Conservation (phyloP, 2,113 vertebrate species). For the Plestiodon gilberti region DNA sequence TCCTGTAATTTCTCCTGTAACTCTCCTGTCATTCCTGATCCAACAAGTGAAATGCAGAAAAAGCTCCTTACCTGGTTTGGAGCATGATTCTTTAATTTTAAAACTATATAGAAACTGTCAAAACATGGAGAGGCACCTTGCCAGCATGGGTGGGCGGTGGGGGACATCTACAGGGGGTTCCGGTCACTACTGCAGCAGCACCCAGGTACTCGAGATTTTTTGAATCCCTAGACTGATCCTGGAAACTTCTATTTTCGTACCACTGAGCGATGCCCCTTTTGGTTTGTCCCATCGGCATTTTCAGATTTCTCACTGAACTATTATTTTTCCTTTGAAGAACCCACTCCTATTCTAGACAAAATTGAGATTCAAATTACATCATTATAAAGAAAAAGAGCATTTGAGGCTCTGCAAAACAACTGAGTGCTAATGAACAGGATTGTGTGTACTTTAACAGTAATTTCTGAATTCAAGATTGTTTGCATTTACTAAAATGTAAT, state of each 20-base stretch:
- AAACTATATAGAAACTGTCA: not conserved
- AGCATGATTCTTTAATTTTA: not conserved
- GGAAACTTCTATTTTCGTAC: not conserved
- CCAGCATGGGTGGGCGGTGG: too few species aligned
- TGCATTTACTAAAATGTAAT: not conserved
- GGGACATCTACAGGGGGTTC: too few species aligned
- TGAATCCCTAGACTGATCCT: too few species aligned
- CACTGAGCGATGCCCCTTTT: not conserved
- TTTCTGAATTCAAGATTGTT: not conserved
- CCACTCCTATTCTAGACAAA: slow-evolving; percentile 49
- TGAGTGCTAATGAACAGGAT: not conserved
- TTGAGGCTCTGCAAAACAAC: slow-evolving; percentile 25
- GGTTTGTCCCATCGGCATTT: not conserved
- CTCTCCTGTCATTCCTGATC: not conserved
- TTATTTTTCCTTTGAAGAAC: not conserved
- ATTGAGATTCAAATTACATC: slow-evolving; percentile 43
- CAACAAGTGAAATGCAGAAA: not conserved
- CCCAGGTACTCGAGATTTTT: too few species aligned
- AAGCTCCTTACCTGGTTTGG: too few species aligned
- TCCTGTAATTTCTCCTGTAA: not conserved
- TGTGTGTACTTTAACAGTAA: not conserved
- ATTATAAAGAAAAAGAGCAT: slow-evolving; percentile 31
- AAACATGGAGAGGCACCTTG: too few species aligned
- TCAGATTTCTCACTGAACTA: slow-evolving; percentile 12
- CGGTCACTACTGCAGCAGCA: too few species aligned